A percentile compares a stretch with the other conserved stretches of the same genome.
These are phyloP conservation scores for Eucidaris tribuloides DNA, from an alignment of 35 echinoderm and acorn worm species.

Conservation along the genomic window DNA sequence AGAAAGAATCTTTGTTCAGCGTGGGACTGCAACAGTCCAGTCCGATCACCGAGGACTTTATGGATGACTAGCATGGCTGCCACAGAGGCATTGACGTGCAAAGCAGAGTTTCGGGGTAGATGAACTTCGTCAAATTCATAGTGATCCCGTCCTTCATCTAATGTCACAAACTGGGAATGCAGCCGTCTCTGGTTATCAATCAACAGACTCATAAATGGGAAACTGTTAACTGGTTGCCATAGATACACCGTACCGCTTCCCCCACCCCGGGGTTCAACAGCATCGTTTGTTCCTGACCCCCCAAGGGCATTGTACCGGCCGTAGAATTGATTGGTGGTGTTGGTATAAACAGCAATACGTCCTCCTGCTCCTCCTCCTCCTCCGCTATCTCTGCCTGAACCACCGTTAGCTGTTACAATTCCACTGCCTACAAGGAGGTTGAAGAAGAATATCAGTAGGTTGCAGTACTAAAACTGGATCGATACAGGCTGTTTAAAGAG, in stretches of 20 bases:
- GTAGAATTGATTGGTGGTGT: slow-evolving; percentile 49
- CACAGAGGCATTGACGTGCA: slow-evolving; percentile 36
- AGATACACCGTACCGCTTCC: slow-evolving; percentile 76
- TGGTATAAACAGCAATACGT: slow-evolving; percentile 85
- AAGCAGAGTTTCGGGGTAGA: slow-evolving; percentile 49
- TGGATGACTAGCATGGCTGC: slow-evolving; percentile 43
- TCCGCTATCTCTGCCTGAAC: slow-evolving; percentile 33
- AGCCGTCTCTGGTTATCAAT: slow-evolving; percentile 64
- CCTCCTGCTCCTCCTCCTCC: slow-evolving; percentile 80
- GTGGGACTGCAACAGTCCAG: slow-evolving; percentile 72
- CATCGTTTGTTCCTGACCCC: slow-evolving; percentile 32
- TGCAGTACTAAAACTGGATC: too few species aligned
- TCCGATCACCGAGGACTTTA: slow-evolving; percentile 70
- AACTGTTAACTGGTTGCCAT: slow-evolving; percentile 55
- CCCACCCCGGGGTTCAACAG: slow-evolving; percentile 37
- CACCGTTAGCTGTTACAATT: slow-evolving; percentile 53
- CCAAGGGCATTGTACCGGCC: slow-evolving; percentile 60
- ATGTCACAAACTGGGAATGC: slow-evolving; percentile 67
- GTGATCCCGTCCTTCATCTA: slow-evolving; percentile 35
- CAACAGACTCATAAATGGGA: slow-evolving; percentile 45
- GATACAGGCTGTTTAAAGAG: too few species aligned
- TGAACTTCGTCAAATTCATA: slow-evolving; percentile 95
- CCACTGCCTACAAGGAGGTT: too few species aligned
- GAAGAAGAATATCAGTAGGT: too few species aligned
- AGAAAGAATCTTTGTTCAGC: slow-evolving; percentile 44